Evolutionary conservation across 1,140 invertebrate genomes (phyloP), one percentile per base, ranked within the genome.

Genomic region (Amphibalanus amphitrite): DNA sequence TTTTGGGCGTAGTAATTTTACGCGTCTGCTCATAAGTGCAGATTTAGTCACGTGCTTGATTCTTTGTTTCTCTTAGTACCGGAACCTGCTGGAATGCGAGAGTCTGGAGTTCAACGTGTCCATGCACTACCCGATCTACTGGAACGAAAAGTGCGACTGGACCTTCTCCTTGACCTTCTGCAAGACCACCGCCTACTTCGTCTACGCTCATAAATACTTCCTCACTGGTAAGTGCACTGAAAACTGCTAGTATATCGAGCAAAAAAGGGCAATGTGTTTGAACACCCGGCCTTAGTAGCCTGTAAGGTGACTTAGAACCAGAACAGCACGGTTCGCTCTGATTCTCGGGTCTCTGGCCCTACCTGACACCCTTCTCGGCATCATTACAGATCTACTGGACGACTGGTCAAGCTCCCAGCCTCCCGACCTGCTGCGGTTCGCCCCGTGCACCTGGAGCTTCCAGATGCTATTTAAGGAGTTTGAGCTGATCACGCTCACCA

Each of bases 71-170:
- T 78, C 77, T 25, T 77, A 84, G 77, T 97, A 93, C 80, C 85
- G 94, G 69, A 93, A 91, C 78, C 83, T 97, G 71, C 86, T 94
- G 8, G 90, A 94, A 78, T 94, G 92, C 81, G 95, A 98, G 82
- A 97, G 93, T 0, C 82, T 98, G 69, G 92, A 97, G 82, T 96
- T 96, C 81, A 88, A 88, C 74, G 83, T 97, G 0, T 86, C 86
- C 76, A 90, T 89, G 75, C 87, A 91, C 76, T 97, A 96, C 82
- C 95, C 95, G 0, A 82, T 90, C 20, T 84, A 88, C 72, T 98
- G 95, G 94, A 98, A 98, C 80, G 90, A 92, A 76, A 90, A 95
- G 77, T 95, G 97, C 79, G 88, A 92, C 73, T 97, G 94, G 95
- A 86, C 86, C 59, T 82, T 95, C 47, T 89, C 89, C 76, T 83